Conservation (phyloP, 2,113 vertebrate genomes). For the Rattus rattus region DNA sequence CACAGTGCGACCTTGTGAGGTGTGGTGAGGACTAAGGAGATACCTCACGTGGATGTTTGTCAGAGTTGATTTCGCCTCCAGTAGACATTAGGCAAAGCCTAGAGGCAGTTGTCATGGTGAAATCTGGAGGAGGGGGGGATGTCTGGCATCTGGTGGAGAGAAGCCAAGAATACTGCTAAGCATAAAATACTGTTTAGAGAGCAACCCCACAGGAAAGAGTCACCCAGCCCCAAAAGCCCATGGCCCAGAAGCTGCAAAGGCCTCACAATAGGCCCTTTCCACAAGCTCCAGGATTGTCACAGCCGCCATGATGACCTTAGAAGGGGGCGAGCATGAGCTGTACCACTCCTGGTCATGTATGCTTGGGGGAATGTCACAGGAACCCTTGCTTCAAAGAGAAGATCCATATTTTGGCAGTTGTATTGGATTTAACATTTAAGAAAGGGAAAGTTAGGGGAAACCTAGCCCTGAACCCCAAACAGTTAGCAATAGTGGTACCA, state of each 20-base stretch:
- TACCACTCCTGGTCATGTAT: background rate
- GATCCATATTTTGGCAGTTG: background rate
- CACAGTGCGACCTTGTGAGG: background rate
- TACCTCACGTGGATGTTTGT: background rate
- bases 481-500: background rate
- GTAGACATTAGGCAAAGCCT: background rate
- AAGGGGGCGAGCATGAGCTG: background rate
- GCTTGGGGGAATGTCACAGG: constrained; percentile 34
- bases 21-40: background rate
- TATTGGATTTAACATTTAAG: constrained; percentile 2
- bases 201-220: background rate
- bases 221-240: background rate
- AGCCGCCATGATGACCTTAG: background rate
- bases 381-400: constrained; percentile 30
- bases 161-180: background rate
- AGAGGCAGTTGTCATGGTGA: background rate
- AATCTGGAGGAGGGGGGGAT: background rate
- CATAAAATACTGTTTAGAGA: background rate
- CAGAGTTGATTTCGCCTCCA: constrained; percentile 28
- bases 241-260: background rate
- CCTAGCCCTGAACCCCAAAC: background rate
- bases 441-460: constrained; percentile 53
- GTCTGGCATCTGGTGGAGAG: background rate
- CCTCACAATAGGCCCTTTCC: background rate
- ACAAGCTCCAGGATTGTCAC: background rate